Conservation (phyloP, 2,113 vertebrate genomes). For the Micronisus gabar region DNA sequence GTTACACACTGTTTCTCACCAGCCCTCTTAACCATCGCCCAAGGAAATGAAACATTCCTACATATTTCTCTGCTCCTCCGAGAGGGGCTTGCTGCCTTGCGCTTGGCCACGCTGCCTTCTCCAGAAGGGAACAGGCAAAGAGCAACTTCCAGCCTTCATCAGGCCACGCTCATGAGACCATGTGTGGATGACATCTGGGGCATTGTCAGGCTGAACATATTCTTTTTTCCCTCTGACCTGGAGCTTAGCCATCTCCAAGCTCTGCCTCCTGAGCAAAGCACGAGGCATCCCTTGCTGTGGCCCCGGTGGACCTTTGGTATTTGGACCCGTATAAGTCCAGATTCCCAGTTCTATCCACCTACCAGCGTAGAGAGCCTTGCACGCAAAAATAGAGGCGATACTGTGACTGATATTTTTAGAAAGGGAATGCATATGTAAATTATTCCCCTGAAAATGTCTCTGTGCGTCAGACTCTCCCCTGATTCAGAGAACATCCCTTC, state of each 20-base stretch:
- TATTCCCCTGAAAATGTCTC: conserved; percentile 53
- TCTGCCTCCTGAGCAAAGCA: neutral
- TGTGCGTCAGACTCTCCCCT: conserved; percentile 57
- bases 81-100: neutral
- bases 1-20: neutral
- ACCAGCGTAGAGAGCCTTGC: conserved; percentile 2
- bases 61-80: neutral
- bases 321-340: neutral
- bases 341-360: conserved; percentile 1
- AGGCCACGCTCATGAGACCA: neutral
- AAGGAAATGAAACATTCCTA: neutral
- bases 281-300: neutral
- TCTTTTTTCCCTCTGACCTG: neutral
- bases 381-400: conserved; percentile 33
- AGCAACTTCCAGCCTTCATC: neutral
- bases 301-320: neutral
- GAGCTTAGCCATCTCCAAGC: neutral
- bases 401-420: conserved; percentile 60
- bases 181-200: neutral
- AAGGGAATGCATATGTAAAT: conserved; percentile 65
- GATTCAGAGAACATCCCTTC: conserved; percentile 60
- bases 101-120: neutral
- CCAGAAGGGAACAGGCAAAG: neutral
- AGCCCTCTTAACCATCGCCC: neutral
- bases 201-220: neutral